Base-by-base conservation (phyloP, 2,113 vertebrate species). In the Percopsis transmontana region DNA sequence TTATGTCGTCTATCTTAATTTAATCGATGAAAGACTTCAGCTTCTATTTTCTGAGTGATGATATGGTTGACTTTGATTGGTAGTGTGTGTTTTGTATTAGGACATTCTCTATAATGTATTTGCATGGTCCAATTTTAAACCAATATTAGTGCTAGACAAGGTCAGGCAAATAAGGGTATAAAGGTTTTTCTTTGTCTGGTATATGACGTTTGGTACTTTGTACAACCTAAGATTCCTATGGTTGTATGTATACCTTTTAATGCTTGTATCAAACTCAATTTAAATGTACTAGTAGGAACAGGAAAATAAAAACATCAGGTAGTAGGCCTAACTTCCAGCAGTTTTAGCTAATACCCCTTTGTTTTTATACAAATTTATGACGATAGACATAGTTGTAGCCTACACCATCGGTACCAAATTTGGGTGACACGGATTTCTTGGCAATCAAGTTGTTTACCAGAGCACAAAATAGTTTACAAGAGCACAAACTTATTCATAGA, bases 161-260 rank as follows among this genome's bases (percentile, higher is more conserved):
- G 55, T 47, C 42, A 21, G 12, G 2, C 3, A 41, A 40, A 40
- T 23, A 44, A 58, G 27, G 24, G 18, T 21, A 38, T 68, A 24
- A 58, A 67, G 50, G 41, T 41, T 48, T 23, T 23, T 45, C 12
- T 47, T 8, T n/a, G 14, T 20, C 20, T 24, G 24, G 2, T 14
- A 7, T 42, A 18, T 6, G 19, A 13, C 20, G 27, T 33, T 24
- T 23, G 20, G 21, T 27, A 47, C 13, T 21, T 38, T 50, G 27
- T 33, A 33, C 27, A n/a, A n/a, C n/a, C n/a, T 50, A 48, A 33
- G 19, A 19, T 51, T 50, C n/a, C n/a, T n/a, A n/a, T n/a, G n/a
- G n/a, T n/a, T n/a, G n/a, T n/a, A n/a, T n/a, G n/a, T 33, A 24
- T 47, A 61, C 21, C 41, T 45, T 45, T 20, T 41, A 58, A 58